Conservation (phyloP, 1,140 invertebrate species). For the Carposina sasakii region DNA sequence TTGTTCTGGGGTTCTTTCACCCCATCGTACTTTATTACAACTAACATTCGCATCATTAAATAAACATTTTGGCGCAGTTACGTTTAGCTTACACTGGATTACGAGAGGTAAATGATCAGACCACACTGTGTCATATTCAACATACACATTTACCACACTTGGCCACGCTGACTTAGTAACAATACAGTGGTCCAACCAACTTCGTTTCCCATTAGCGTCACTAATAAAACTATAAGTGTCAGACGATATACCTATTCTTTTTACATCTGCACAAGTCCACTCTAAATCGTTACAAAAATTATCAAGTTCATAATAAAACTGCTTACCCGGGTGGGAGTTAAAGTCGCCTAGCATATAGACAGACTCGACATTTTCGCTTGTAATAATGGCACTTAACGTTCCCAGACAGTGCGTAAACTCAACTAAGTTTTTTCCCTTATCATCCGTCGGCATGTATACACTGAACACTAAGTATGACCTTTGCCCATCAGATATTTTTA, state of each 20-base stretch:
- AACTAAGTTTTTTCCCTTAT: background rate
- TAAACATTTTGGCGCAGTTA: background rate
- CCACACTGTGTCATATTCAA: conserved; percentile 3
- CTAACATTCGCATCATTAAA: background rate
- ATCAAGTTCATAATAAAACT: conserved; percentile 1
- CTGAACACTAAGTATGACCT: background rate
- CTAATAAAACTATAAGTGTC: conserved; percentile 9
- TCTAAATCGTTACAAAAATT: conserved; percentile 7
- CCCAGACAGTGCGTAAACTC: background rate
- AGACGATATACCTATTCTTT: conserved; percentile 2
- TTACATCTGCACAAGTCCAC: conserved; percentile 9
- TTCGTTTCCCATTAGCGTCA: background rate
- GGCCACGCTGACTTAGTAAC: background rate
- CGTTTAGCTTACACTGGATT: conserved; percentile 1
- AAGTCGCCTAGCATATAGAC: background rate
- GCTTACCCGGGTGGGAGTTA: conserved; percentile 6
- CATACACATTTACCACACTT: background rate
- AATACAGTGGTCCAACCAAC: conserved; percentile 14
- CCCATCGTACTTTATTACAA: background rate
- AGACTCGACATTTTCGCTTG: background rate
- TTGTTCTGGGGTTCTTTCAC: background rate
- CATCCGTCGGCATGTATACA: background rate
- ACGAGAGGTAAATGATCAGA: conserved; percentile 9
- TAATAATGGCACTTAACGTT: background rate
- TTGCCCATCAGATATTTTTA: background rate